Conservation (phyloP, 2,113 vertebrate genomes). For the Chelonoidis abingdonii region DNA sequence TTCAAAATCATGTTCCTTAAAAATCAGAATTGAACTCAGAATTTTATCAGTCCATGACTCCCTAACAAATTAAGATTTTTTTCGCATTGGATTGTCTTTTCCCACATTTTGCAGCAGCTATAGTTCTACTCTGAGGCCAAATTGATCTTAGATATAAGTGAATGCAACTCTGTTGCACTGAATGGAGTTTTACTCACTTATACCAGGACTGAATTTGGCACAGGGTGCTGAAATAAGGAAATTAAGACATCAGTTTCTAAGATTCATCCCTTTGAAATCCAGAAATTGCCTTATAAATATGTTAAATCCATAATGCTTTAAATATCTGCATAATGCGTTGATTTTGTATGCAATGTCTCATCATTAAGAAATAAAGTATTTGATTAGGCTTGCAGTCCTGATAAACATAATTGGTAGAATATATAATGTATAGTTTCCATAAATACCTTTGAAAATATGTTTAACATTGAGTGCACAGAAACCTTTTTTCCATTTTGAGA, state of each 20-base stretch:
- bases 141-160: neutral
- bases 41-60: neutral
- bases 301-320: neutral
- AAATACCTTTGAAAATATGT: neutral
- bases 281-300: constrained; percentile 18
- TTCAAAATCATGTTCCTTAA: neutral
- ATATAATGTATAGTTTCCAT: neutral
- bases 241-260: neutral
- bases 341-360: neutral
- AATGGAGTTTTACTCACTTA: neutral
- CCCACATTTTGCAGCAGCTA: neutral
- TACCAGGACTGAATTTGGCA: neutral
- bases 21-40: neutral
- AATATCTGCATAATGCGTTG: neutral
- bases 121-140: neutral
- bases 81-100: neutral
- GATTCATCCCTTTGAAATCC: constrained; percentile 23
- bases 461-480: neutral
- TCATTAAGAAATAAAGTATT: neutral
- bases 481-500: neutral
- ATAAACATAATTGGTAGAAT: neutral
- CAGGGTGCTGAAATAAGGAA: neutral
- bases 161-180: neutral
- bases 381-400: neutral
- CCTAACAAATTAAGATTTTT: neutral